Conservation (phyloP, 2,888 invertebrate genomes). For the Dolomedes plantarius region DNA sequence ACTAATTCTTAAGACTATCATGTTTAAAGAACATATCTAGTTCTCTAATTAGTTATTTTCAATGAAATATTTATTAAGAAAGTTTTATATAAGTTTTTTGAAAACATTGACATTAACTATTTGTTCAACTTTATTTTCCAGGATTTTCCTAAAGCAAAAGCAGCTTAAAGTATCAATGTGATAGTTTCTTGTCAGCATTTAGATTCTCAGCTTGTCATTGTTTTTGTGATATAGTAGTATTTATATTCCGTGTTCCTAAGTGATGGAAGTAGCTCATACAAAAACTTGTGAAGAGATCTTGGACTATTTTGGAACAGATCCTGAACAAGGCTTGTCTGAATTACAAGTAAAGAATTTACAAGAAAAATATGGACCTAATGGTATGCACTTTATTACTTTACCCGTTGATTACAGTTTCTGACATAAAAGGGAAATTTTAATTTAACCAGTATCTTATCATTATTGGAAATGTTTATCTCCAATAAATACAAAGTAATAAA, state of each 20-base stretch:
- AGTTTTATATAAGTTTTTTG: too few species aligned
- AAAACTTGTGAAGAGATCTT: conserved; percentile 94
- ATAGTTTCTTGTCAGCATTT: background rate
- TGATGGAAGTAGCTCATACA: conserved; percentile 93
- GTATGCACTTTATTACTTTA: too few species aligned
- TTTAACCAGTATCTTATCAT: too few species aligned
- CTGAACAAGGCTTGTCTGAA: conserved; percentile 89
- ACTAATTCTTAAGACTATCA: too few species aligned
- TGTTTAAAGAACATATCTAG: too few species aligned
- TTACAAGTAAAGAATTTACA: conserved; percentile 96
- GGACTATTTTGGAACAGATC: conserved; percentile 91
- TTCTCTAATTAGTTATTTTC: too few species aligned
- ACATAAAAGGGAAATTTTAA: too few species aligned
- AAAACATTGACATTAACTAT: too few species aligned
- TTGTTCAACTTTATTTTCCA: background rate
- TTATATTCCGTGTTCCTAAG: conserved; percentile 51
- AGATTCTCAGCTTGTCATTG: conserved; percentile 19
- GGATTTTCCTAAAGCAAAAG: background rate
- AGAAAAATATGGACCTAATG: conserved; percentile 99
- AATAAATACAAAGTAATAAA: too few species aligned
- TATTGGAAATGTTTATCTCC: too few species aligned
- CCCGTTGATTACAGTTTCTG: too few species aligned
- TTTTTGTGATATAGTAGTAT: conserved; percentile 22
- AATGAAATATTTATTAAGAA: too few species aligned
- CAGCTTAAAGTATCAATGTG: background rate